These are phyloP conservation scores for Scolopax mira DNA, from an alignment of 2,113 vertebrate species.

Conservation along the genomic window DNA sequence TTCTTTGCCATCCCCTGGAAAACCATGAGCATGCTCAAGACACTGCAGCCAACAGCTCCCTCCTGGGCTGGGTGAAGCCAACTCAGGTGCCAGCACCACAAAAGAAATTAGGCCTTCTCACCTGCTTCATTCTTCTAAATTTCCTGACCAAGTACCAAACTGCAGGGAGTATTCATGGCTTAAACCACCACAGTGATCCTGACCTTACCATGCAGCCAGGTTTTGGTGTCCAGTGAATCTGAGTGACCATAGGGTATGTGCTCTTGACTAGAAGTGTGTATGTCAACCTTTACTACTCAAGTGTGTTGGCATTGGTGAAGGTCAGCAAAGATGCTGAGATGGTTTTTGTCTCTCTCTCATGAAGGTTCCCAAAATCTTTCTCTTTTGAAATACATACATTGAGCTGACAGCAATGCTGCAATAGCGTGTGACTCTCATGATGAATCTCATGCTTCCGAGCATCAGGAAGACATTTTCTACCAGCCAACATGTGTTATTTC, in stretches of 20 bases:
- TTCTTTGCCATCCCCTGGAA: neutral
- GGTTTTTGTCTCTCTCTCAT: neutral
- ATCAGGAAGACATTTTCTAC: neutral
- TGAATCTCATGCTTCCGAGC: neutral
- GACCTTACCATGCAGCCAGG: neutral
- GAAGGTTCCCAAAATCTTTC: neutral
- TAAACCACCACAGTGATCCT: neutral
- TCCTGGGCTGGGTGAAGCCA: neutral
- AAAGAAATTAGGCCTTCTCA: neutral
- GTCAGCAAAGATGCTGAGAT: neutral
- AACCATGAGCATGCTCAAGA: neutral
- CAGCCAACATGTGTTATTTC: neutral
- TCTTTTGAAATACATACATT: neutral
- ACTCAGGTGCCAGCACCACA: neutral
- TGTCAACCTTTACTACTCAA: neutral
- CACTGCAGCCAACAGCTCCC: neutral
- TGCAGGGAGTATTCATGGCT: neutral
- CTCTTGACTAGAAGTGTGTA: neutral
- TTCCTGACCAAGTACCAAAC: neutral
- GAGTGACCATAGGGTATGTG: neutral
- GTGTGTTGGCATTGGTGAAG: neutral
- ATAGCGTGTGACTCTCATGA: fast-evolving
- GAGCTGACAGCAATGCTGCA: neutral
- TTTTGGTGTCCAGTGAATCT: neutral
- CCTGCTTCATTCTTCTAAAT: neutral